Conservation (phyloP, 2,797 vertebrate species). For the Galago senegalensis region DNA sequence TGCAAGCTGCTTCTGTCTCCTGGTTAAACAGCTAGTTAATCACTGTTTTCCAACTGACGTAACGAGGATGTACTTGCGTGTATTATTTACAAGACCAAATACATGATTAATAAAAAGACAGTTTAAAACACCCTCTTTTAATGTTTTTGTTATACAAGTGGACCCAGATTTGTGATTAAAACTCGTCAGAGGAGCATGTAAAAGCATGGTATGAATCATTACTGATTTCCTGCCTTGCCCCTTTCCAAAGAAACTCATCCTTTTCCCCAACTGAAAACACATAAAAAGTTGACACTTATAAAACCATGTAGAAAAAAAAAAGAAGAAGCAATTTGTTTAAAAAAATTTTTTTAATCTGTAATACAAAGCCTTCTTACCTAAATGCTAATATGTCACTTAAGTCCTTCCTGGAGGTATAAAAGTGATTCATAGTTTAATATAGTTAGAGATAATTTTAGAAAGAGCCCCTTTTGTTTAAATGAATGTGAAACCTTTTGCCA, state of each 20-base stretch:
- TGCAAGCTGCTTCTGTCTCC: constrained; percentile 76
- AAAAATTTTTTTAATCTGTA: constrained; percentile 34
- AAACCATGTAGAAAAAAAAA: constrained; percentile 60
- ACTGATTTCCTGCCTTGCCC: constrained; percentile 84
- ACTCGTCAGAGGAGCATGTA: constrained; percentile 78
- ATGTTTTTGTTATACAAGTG: constrained; percentile 89
- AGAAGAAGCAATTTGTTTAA: constrained; percentile 27
- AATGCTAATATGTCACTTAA: constrained; percentile 21
- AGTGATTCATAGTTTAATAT: constrained; percentile 14
- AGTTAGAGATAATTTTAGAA: constrained; percentile 52
- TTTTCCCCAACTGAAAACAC: constrained; percentile 72
- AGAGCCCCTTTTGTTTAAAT: constrained; percentile 31
- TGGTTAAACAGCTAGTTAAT: constrained; percentile 84
- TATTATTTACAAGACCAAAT: constrained; percentile 90
- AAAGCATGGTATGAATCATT: constrained; percentile 86
- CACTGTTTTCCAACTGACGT: constrained; percentile 85
- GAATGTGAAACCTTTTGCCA: constrained; percentile 36
- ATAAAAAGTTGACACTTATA: constrained; percentile 67
- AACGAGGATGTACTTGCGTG: constrained; percentile 86
- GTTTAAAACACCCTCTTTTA: constrained; percentile 86
- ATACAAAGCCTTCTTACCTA: constrained; percentile 54
- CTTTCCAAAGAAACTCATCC: constrained; percentile 62
- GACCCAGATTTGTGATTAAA: constrained; percentile 88
- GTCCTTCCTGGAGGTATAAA: constrained; percentile 43
- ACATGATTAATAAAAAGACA: constrained; percentile 89